Evolutionary conservation across 2,888 invertebrate species (phyloP).

Genomic region (Heterodera filipjevi): DNA sequence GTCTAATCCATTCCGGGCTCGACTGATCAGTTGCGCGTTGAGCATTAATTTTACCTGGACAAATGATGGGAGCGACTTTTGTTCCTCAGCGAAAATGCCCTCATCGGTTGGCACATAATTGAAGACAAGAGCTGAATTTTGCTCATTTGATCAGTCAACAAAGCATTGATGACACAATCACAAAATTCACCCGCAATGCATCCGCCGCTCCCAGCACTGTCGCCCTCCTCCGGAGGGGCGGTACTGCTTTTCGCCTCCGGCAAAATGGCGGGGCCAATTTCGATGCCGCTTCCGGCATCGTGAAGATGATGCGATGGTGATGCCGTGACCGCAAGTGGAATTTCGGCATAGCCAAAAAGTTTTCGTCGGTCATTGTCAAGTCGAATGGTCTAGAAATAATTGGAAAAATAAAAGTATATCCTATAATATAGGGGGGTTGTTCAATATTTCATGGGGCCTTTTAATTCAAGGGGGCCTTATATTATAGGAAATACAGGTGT

Average conservation of each 20-base stretch:
- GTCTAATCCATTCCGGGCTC: no score
- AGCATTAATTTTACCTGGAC: neutral
- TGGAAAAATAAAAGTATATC: neutral
- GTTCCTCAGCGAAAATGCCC: neutral
- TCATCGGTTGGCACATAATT: neutral
- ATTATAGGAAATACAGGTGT: no score
- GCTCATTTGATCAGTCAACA: no score
- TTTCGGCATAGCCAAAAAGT: slow-evolving; percentile 18
- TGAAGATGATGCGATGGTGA: neutral
- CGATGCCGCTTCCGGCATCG: slow-evolving; percentile 4
- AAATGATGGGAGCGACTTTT: neutral
- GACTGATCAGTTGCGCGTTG: no score
- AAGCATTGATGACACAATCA: neutral
- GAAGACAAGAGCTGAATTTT: neutral
- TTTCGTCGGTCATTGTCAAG: slow-evolving; percentile 25
- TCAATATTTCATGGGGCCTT: no score
- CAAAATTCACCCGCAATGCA: slow-evolving; percentile 31
- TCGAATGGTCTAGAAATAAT: slow-evolving; percentile 14
- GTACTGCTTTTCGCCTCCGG: neutral
- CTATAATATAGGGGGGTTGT: no score
- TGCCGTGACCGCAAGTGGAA: slow-evolving; percentile 18
- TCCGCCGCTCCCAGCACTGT: slow-evolving; percentile 16
- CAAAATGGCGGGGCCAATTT: slow-evolving; percentile 21
- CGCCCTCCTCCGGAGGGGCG: no score
- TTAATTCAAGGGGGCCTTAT: no score